Conservation (phyloP, 2,797 vertebrate species). For the Intellagama lesueurii region DNA sequence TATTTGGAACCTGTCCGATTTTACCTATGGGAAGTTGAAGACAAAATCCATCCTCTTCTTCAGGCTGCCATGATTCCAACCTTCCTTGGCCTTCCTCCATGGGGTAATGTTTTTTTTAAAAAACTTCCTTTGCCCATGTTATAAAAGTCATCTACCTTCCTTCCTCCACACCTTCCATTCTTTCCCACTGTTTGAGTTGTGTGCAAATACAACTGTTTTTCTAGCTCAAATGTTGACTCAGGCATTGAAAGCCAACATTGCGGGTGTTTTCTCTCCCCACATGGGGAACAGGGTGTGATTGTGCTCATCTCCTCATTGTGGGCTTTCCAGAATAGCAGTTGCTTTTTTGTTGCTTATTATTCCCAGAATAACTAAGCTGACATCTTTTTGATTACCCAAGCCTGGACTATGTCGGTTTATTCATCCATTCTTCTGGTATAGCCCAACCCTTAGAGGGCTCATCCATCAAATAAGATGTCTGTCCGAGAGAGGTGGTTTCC, state of each 20-base stretch:
- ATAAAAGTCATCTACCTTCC: neutral
- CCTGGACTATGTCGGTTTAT: no score
- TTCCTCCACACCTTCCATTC: neutral
- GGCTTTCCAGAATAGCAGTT: no score
- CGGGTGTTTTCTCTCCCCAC: neutral
- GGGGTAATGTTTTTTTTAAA: neutral
- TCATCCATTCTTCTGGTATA: no score
- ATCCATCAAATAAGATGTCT: no score
- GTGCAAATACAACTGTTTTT: neutral
- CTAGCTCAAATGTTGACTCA: conserved; percentile 12
- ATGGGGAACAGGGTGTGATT: no score
- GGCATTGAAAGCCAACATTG: neutral
- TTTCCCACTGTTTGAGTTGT: neutral
- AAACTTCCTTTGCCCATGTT: no score
- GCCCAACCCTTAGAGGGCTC: no score
- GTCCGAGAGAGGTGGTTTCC: no score
- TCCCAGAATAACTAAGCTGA: no score
- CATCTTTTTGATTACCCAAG: no score
- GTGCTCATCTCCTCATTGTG: no score
- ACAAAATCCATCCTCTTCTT: neutral
- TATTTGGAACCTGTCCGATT: neutral
- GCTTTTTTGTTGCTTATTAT: no score
- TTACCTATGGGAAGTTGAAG: neutral
- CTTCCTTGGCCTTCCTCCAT: neutral
- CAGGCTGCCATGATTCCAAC: neutral